Evolutionary conservation across 2,888 invertebrate species (phyloP).

Genomic region (Xestia xanthographa): DNA sequence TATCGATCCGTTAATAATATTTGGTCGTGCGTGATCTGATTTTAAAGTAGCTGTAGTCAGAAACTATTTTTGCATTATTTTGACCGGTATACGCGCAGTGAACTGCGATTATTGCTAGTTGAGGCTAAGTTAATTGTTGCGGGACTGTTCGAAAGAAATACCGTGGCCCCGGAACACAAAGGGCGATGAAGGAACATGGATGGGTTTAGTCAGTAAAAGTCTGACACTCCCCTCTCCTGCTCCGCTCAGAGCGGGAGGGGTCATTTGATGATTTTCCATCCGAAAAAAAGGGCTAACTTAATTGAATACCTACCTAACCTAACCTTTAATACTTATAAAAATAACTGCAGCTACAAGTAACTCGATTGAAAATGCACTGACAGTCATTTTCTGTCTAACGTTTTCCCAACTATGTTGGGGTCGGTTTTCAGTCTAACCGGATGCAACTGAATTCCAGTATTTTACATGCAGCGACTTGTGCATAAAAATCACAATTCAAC

Average conservation of each 20-base stretch:
- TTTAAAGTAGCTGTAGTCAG: neutral
- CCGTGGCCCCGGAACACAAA: too few relatives aligned
- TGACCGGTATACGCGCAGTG: neutral
- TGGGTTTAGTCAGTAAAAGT: too few relatives aligned
- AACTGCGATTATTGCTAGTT: neutral
- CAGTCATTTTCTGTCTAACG: neutral
- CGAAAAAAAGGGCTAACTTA: neutral
- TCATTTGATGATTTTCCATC: too few relatives aligned
- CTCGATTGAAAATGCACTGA: neutral
- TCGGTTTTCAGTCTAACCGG: neutral
- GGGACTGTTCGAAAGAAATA: too few relatives aligned
- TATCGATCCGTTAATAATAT: conserved; percentile 18
- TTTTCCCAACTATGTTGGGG: neutral
- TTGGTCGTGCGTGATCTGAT: conserved; percentile 1
- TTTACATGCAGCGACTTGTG: neutral
- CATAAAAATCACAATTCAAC: conserved; percentile 9
- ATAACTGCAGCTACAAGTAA: neutral
- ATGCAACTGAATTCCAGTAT: neutral
- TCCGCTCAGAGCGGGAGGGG: too few relatives aligned
- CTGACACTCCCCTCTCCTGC: too few relatives aligned
- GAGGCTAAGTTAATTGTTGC: neutral
- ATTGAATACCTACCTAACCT: too few relatives aligned
- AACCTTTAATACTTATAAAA: too few relatives aligned
- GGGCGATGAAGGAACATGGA: too few relatives aligned
- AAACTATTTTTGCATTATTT: neutral